Conservation (phyloP, 1,140 invertebrate species). For the Drosophila yakuba region DNA sequence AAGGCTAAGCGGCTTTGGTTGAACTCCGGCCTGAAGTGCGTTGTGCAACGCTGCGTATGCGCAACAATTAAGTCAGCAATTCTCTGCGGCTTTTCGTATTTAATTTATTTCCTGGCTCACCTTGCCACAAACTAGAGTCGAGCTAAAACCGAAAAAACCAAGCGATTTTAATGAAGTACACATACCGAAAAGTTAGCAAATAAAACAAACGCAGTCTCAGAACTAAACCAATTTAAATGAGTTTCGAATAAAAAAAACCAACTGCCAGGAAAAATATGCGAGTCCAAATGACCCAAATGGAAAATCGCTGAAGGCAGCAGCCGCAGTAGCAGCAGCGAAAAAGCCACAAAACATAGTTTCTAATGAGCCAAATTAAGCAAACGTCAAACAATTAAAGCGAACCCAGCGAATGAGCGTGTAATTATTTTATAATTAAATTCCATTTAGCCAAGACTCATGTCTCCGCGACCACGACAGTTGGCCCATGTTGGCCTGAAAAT, state of each 20-base stretch:
- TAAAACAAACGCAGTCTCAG: constrained; percentile 24
- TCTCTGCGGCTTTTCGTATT: constrained; percentile 29
- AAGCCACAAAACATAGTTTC: constrained; percentile 57
- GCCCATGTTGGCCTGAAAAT: constrained; percentile 37
- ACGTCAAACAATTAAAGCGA: constrained; percentile 81
- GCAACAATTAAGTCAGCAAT: constrained; percentile 58
- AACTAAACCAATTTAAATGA: constrained; percentile 59
- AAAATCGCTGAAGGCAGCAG: constrained; percentile 11
- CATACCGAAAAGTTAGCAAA: constrained; percentile 39
- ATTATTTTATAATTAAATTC: constrained; percentile 82
- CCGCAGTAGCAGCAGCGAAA: neutral
- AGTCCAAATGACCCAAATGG: constrained; percentile 59
- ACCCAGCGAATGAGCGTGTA: constrained; percentile 75
- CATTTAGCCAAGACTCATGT: constrained; percentile 68
- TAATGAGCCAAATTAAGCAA: constrained; percentile 78
- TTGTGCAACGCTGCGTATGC: constrained; percentile 67
- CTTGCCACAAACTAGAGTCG: constrained; percentile 17
- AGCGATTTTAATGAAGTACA: constrained; percentile 65
- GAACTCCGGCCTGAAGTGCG: constrained; percentile 22
- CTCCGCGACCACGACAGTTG: constrained; percentile 25
- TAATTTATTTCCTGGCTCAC: constrained; percentile 64
- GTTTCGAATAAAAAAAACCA: constrained; percentile 31
- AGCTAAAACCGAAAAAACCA: constrained; percentile 11
- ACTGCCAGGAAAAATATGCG: constrained; percentile 27
- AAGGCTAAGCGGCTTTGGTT: constrained; percentile 39